Percentiles rank a stretch among this genome's conserved stretches.
Conservation (phyloP, 2,888 invertebrate species). For the Cenopis cana region DNA sequence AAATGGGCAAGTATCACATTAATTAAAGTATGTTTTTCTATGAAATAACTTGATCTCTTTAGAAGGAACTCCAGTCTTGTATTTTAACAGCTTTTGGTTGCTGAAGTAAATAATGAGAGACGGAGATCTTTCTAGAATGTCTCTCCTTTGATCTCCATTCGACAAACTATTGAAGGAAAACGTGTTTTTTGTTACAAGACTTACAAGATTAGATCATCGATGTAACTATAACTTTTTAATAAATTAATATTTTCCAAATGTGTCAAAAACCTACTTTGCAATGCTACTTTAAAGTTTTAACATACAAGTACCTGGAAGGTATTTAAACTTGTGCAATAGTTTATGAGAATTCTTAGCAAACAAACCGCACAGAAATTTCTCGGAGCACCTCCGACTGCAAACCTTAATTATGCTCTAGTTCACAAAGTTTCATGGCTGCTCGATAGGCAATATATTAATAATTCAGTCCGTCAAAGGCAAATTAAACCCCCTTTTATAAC, state of each 20-base stretch:
- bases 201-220: constrained; percentile 1
- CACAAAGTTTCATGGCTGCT: constrained; percentile 9
- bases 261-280: too few species aligned
- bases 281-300: constrained; percentile 24
- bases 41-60: too few species aligned
- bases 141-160: too few species aligned
- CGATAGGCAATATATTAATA: constrained; percentile 18
- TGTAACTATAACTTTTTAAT: too few species aligned
- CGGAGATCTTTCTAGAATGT: too few species aligned
- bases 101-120: too few species aligned
- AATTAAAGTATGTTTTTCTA: too few species aligned
- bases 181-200: neutral
- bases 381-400: constrained; percentile 14
- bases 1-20: too few species aligned
- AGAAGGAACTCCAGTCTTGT: too few species aligned
- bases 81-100: too few species aligned
- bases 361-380: constrained; percentile 2
- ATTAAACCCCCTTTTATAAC: constrained; percentile 23
- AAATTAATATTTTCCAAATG: too few species aligned
- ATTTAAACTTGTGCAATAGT: neutral
- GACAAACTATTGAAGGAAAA: neutral
- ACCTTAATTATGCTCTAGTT: constrained; percentile 9
- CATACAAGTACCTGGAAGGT: neutral
- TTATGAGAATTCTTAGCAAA: constrained; percentile 7
- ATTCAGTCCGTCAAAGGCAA: constrained; percentile 32